Base-by-base conservation (phyloP, 1,140 invertebrate genomes). In the Pseudomyrmex cubaensis region DNA sequence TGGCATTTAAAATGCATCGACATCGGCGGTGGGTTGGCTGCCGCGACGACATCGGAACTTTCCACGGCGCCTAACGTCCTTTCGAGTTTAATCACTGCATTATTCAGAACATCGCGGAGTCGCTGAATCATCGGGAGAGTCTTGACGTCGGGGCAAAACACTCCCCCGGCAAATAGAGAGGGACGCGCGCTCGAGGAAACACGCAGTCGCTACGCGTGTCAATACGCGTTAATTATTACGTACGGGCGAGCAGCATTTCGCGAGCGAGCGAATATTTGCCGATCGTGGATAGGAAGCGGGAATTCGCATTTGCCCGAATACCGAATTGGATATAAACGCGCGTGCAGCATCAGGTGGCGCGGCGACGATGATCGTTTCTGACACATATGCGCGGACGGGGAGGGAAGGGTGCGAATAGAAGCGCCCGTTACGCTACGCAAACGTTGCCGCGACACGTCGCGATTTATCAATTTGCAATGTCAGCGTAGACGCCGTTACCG, bases 221-320 rank as follows among this genome's bases (percentile, higher is more conserved):
- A 84, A 87, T 84, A 87, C 64, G 20, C 66, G 63, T 84, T 84
- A 84, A 84, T 84, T 84, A 84, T 84, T 74, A 84, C 57, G 70
- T 73, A 56, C 74, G 73, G n/a, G 25, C 66, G 48, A 54, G 44
- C 54, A 76, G 35, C 35, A 35, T 35, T 35, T 50, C 61, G 59
- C 35, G 12, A 50, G 15, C 63, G 63, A 35, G 35, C 44, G 59
- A 72, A 64, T 82, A 85, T 73, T 82, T 57, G 62, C 70, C 73
- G 82, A 83, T 83, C 82, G 82, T 50, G 72, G 72, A 22, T 48
- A 13, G 84, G 48, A 63, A 82, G 85, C 57, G 12, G 44, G 44
- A 48, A 76, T 62, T 54, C 59, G 50, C 59, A 63, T 64, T 66
- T 48, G 44, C 57, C 13, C 25, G 54, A 17, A 59, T 72, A 59